Evolutionary conservation across 2,113 vertebrate species (phyloP).

Genomic region (Percopsis transmontana): DNA sequence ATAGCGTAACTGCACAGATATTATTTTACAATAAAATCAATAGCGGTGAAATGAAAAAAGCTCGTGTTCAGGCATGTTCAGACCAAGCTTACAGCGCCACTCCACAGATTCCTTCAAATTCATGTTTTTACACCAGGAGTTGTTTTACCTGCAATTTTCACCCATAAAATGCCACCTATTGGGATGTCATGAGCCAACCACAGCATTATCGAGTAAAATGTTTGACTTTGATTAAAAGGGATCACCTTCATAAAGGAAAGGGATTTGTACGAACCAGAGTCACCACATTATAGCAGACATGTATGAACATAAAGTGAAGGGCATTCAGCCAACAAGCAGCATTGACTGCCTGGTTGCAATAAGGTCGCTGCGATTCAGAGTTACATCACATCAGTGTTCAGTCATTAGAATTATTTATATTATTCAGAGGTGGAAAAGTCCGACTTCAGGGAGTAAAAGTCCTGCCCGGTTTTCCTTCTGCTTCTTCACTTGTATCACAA

Average conservation of each 20-base stretch:
- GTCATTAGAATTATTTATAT: too few relatives aligned
- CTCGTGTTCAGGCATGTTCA: background rate
- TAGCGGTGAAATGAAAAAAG: too few relatives aligned
- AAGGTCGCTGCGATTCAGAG: constrained; percentile 19
- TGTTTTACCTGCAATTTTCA: background rate
- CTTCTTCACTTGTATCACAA: too few relatives aligned
- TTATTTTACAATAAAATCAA: constrained; percentile 6
- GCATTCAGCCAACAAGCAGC: background rate
- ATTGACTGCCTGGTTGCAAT: constrained; percentile 5
- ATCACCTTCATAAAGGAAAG: background rate
- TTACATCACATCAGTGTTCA: constrained; percentile 1
- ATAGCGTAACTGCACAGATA: constrained; percentile 4
- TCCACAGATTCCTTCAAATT: background rate
- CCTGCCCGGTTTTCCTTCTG: too few relatives aligned
- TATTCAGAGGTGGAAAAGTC: too few relatives aligned
- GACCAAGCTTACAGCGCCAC: background rate
- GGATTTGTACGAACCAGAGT: constrained; percentile 8
- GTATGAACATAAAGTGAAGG: background rate
- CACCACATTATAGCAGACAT: constrained; percentile 15
- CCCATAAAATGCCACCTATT: constrained; percentile 9
- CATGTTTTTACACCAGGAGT: background rate
- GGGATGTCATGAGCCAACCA: constrained; percentile 17
- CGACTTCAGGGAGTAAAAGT: too few relatives aligned
- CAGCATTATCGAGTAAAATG: constrained; percentile 8
- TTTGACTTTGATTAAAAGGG: background rate